Percentiles rank a stretch among this genome's conserved stretches.
These are phyloP conservation scores for Drosophila multiciliata DNA, from an alignment of 2,888 invertebrate species.

Conservation along the genomic window DNA sequence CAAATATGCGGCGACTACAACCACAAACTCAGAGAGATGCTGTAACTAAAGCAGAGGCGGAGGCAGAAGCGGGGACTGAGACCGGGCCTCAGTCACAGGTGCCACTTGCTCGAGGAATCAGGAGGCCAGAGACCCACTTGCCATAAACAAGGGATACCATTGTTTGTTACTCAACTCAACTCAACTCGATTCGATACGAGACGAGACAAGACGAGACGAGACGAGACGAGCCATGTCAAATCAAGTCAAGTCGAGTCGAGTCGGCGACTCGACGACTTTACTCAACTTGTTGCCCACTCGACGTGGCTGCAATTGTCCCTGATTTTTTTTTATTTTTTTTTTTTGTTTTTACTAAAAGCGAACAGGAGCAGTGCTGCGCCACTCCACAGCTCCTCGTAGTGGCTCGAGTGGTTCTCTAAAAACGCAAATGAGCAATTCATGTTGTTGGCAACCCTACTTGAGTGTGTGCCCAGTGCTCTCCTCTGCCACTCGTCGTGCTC, in stretches of 20 bases:
- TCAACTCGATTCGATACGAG: slow-evolving; percentile 11
- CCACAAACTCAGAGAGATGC: slow-evolving; percentile 7
- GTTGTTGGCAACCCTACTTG: slow-evolving; percentile 76
- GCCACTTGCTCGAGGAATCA: slow-evolving; percentile 40
- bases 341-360: slow-evolving; percentile 1
- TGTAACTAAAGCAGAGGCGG: background rate
- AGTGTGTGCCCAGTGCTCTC: slow-evolving; percentile 38
- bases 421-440: slow-evolving; percentile 79
- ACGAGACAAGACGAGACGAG: slow-evolving; percentile 2
- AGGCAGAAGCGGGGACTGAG: background rate
- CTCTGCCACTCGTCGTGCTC: slow-evolving; percentile 52
- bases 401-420: slow-evolving; percentile 62
- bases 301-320: slow-evolving; percentile 73
- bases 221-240: slow-evolving; percentile 11
- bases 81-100: slow-evolving; percentile 32
- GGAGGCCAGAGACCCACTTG: slow-evolving; percentile 31
- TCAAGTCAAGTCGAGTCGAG: slow-evolving; percentile 23
- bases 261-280: slow-evolving; percentile 19
- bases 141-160: slow-evolving; percentile 26
- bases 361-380: slow-evolving; percentile 22
- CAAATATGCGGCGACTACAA: slow-evolving; percentile 45
- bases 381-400: slow-evolving; percentile 52
- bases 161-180: slow-evolving; percentile 50
- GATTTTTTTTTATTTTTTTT: slow-evolving; percentile 28
- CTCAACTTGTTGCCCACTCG: slow-evolving; percentile 61